Base-by-base conservation (phyloP, 2,113 vertebrate genomes). In the Sitta europaea region DNA sequence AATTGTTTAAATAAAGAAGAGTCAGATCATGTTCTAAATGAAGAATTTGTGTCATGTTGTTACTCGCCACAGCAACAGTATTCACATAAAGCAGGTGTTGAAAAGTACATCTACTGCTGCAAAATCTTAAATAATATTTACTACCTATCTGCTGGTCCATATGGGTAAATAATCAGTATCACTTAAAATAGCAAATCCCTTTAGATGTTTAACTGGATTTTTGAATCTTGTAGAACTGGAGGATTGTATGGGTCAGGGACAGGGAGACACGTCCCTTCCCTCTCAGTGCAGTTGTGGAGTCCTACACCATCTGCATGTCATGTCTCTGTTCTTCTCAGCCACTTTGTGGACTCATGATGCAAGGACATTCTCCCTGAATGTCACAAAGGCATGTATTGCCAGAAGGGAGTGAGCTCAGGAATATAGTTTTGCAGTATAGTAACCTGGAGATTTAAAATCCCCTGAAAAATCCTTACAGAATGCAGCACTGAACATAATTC, bases 221-320 rank as follows among this genome's bases (percentile, higher is more conserved):
- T 53, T 73, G 10, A 33, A 40, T 61, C 35, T 14, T 57, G 14
- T 35, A 21, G 47, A 87, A 28, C 31, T 43, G 43, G 27, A 89
- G 25, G 22, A 31, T 12, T 70, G 7, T 0, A 1, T 57, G 31
- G 4, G 18, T n/a, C 10, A 61, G n/a, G 12, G 22, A 11, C 7
- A 51, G 11, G 36, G 14, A 81, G 24, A 28, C 5, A 10, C 24
- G 12, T 28, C 25, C 36, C 11, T 67, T 75, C 15, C 27, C 20
- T 51, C 33, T 7, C 38, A 55, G 58, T 7, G 5, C 19, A 17
- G 1, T 0, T 75, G 16, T 48, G 65, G 48, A 79, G 36, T 15
- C 31, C 38, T 68, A 11, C 15, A 38, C 50, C 27, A 17, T 2
- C 10, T 33, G 9, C 29, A 13, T 11, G 8, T 21, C 1, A 0